Conservation (phyloP, 2,888 invertebrate genomes). For the Eupithecia inturbata region DNA sequence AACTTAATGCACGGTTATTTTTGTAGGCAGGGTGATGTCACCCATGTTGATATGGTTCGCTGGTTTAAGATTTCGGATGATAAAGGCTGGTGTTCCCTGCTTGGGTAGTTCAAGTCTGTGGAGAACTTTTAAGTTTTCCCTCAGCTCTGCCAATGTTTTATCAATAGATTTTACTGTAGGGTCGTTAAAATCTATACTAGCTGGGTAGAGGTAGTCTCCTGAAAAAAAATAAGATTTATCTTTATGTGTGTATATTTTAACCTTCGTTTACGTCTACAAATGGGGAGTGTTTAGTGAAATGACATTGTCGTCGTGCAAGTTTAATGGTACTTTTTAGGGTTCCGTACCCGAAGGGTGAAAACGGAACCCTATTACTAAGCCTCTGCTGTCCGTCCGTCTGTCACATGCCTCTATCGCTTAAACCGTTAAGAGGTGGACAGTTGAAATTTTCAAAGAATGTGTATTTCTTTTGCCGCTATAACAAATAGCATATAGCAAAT, state of each 20-base stretch:
- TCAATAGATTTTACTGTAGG: slow-evolving; percentile 53
- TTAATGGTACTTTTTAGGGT: too few relatives aligned
- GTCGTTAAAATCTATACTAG: slow-evolving; percentile 67
- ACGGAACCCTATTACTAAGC: too few relatives aligned
- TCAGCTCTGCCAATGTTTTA: slow-evolving; percentile 68
- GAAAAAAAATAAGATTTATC: slow-evolving; percentile 47
- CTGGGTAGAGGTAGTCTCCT: slow-evolving; percentile 82
- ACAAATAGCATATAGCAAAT: too few relatives aligned
- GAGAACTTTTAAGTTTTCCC: slow-evolving; percentile 55
- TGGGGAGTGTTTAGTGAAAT: too few relatives aligned
- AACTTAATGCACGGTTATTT: slow-evolving; percentile 45
- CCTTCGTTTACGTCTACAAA: too few relatives aligned
- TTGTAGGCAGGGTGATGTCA: slow-evolving; percentile 55
- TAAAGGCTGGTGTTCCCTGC: slow-evolving; percentile 46
- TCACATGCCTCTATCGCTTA: too few relatives aligned
- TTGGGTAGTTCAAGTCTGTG: slow-evolving; percentile 64
- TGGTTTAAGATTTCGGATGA: slow-evolving; percentile 66
- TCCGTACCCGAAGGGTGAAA: too few relatives aligned
- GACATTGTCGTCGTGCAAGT: too few relatives aligned
- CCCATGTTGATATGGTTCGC: slow-evolving; percentile 73
- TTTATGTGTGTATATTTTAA: not conserved
- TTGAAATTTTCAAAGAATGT: too few relatives aligned
- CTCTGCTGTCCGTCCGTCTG: too few relatives aligned
- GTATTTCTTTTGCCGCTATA: too few relatives aligned
- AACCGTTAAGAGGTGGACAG: too few relatives aligned